Base-by-base conservation (phyloP, 2,113 vertebrate genomes). In the Gasterosteus nipponicus region DNA sequence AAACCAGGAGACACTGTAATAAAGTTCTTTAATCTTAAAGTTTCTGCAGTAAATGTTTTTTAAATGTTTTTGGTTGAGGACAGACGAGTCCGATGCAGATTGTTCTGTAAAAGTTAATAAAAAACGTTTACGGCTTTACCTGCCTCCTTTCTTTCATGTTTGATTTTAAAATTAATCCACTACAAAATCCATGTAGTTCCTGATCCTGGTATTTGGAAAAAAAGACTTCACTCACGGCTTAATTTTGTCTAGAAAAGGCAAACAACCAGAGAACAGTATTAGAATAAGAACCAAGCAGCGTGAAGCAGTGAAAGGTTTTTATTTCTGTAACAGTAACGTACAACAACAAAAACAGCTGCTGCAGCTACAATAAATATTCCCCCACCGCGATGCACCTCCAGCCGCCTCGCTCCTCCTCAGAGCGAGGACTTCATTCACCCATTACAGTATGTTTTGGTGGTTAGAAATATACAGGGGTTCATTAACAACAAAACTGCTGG, bases 321-420 rank as follows among this genome's bases (percentile, higher is more conserved):
- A 91, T 89, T 91, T 83, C 66, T 73, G 86, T 87, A 86, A 90
- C 86, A 92, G 26, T 81, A 68, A 75, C 64, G 69, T 85, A 87
- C 82, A 88, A 74, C 74, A 76, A 82, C 73, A 66, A 72, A 59
- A 73, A 69, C 42, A 78, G 64, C 53, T 73, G 75, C 74, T 78
- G 75, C 64, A 79, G 69, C 84, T 78, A 87, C 73, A 86, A 84
- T 84, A 89, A 88, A 86, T 86, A 72, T n/a, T 54, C 26, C 35
- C 5, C 5, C 18, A 78, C 67, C 51, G 16, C 29, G 3, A 10
- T 44, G 44, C 67, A 46, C 22, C 70, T 35, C 15, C 68, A 39
- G 53, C 22, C 56, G 26, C 39, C 10, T 65, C 33, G 7, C 22
- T 62, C 54, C 39, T 16, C 41, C 19, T 29, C 39, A 67, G 44